Base-by-base conservation (phyloP, 2,113 vertebrate species). In the Gallinago undulata region DNA sequence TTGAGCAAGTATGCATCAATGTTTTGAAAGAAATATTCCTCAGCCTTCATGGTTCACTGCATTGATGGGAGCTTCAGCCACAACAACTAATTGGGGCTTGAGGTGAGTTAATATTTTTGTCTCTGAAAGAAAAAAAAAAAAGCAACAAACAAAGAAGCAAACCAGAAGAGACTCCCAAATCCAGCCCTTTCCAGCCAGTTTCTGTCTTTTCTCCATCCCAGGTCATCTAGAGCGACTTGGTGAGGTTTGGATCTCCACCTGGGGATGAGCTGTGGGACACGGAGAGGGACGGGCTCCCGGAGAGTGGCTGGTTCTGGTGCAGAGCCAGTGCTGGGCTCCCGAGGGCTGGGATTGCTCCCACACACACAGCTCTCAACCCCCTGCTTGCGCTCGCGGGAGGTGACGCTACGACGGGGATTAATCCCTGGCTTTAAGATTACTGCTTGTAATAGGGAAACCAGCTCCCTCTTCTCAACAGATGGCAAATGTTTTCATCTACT, bases 401-500 rank as follows among this genome's bases (percentile, higher is more conserved):
- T 67, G 69, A 84, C 3, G 43, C 83, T 67, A 15, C 76, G 21
- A 9, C 9, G 23, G 77, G 9, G 93, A 82, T 85, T 96, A 96
- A 95, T 97, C 90, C 91, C 67, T 84, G 67, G 60, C 89, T 96
- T 96, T 73, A 72, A 88, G 94, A 89, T 82, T 95, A 88, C 33
- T 69, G 60, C 89, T 96, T 37, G 8, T 94, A 77, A 74, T 62
- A 83, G 85, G 82, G 66, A 94, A 94, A 84, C 80, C 77, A 88
- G 75, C 70, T 74, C 92, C 62, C 53, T 85, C 73, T 91, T 96
- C 92, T 92, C 88, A 96, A 84, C 96, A 97, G 96, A 96, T 96
- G 96, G 96, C 83, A 95, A 97, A 94, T 96, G 81, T 93, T 97
- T 97, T 96, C 67, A 56, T 90, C 80, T 72, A 3, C 56, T 68